phyloP scores from a whole-genome alignment of 92 coral and sea anemone species.

The Epizoanthus ramosus region DNA sequence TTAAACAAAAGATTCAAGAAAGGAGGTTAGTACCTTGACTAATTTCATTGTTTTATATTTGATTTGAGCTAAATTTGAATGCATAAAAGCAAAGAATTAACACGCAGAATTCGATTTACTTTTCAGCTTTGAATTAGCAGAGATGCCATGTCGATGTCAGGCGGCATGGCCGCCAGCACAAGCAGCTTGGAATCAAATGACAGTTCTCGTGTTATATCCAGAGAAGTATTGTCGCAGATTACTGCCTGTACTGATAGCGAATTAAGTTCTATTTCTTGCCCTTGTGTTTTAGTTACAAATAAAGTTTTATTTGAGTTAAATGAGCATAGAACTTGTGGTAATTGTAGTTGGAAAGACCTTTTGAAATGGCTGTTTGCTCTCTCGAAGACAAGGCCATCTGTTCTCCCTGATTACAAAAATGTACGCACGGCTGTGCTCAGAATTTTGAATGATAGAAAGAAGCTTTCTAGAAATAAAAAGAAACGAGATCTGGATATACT shows the following conservation, averaged over 20 bases:
- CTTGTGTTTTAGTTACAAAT: constrained; percentile 26
- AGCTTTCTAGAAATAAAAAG: constrained; percentile 31
- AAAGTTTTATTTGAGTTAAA: constrained; percentile 34
- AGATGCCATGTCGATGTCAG: neutral
- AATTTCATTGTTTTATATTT: constrained; percentile 6
- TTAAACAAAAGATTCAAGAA: neutral
- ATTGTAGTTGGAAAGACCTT: constrained; percentile 23
- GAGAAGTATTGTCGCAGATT: constrained; percentile 19
- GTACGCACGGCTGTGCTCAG: constrained; percentile 8
- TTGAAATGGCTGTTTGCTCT: constrained; percentile 30
- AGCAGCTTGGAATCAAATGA: neutral
- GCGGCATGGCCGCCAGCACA: constrained; percentile 12
- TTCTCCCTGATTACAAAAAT: constrained; percentile 20
- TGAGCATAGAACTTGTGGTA: constrained; percentile 3
- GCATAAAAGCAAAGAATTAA: neutral
- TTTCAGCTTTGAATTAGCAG: constrained; percentile 1
- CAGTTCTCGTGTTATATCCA: neutral
- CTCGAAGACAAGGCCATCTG: constrained; percentile 1
- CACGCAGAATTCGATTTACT: neutral
- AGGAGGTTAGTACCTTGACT: constrained; percentile 5
- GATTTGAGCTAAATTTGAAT: neutral
- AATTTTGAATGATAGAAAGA: neutral
- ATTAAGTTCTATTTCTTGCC: constrained; percentile 7
- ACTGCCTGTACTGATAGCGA: constrained; percentile 33
- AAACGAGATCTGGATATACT: neutral